Evolutionary conservation across 2,888 invertebrate species (phyloP).

Genomic region (Cryptus viduatorius): DNA sequence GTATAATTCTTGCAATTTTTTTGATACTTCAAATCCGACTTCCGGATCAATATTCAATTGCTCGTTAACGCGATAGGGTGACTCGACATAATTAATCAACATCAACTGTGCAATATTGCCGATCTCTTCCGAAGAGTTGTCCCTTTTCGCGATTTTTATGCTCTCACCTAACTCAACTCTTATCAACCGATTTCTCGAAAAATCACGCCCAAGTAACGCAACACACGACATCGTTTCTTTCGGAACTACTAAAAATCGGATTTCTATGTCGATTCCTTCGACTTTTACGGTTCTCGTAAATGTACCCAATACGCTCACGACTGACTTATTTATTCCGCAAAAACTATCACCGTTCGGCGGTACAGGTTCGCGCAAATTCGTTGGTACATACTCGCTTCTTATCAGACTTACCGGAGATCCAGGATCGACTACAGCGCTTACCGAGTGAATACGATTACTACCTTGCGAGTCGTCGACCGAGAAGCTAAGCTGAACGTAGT

Average conservation of each 20-base stretch:
- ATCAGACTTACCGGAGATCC: constrained; percentile 63
- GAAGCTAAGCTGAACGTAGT: constrained; percentile 50
- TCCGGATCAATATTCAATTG: constrained; percentile 45
- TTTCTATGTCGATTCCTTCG: constrained; percentile 44
- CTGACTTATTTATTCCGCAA: constrained; percentile 55
- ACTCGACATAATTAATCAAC: constrained; percentile 44
- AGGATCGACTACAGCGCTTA: constrained; percentile 58
- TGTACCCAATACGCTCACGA: constrained; percentile 45
- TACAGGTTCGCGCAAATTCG: constrained; percentile 43
- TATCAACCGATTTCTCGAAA: constrained; percentile 43
- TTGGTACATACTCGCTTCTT: constrained; percentile 46
- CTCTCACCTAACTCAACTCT: constrained; percentile 45
- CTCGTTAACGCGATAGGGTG: constrained; percentile 15
- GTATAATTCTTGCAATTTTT: constrained; percentile 28
- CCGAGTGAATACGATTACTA: constrained; percentile 36
- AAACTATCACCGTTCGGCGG: constrained; percentile 56
- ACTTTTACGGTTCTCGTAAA: constrained; percentile 43
- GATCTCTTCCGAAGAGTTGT: constrained; percentile 23
- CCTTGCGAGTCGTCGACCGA: constrained; percentile 35
- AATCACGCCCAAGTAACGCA: too few species aligned
- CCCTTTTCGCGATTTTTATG: constrained; percentile 34
- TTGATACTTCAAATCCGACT: constrained; percentile 19
- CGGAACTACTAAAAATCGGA: constrained; percentile 56
- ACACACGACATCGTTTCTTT: constrained; percentile 56
- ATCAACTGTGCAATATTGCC: constrained; percentile 33